These are phyloP conservation scores for Neoarius graeffei DNA, from an alignment of 2,113 vertebrate genomes.

Conservation along the genomic window DNA sequence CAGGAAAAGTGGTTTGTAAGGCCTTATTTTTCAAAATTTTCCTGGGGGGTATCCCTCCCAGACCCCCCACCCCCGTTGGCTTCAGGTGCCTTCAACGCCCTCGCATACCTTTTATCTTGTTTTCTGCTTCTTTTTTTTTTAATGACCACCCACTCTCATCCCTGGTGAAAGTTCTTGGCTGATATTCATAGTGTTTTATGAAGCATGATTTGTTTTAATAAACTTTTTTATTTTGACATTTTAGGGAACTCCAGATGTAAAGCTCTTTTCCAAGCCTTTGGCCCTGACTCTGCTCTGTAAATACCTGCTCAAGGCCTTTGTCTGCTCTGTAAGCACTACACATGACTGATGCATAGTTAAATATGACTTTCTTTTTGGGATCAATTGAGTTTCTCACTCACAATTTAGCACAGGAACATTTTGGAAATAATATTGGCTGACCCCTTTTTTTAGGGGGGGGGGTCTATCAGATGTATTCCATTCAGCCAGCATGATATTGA, in stretches of 20 bases:
- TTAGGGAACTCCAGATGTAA: constrained; percentile 91
- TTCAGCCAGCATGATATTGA: too few relatives aligned
- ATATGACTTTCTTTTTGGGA: not conserved
- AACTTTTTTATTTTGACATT: not conserved
- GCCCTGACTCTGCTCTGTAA: constrained; percentile 88
- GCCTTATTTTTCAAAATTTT: too few relatives aligned
- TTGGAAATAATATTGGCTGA: too few relatives aligned
- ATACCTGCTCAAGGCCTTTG: constrained; percentile 89
- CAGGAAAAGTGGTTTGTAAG: too few relatives aligned
- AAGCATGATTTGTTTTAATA: not conserved
- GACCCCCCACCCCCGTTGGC: too few relatives aligned
- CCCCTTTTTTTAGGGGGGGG: too few relatives aligned
- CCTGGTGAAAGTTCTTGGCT: not conserved
- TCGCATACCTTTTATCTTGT: too few relatives aligned
- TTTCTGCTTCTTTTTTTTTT: too few relatives aligned
- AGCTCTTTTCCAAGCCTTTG: constrained; percentile 89
- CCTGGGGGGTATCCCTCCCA: too few relatives aligned
- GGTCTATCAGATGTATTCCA: too few relatives aligned
- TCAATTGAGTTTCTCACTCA: not conserved
- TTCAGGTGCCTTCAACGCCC: too few relatives aligned
- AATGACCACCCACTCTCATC: too few relatives aligned
- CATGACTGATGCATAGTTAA: not conserved
- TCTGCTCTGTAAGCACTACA: constrained; percentile 83
- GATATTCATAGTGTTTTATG: not conserved
- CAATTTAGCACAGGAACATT: not conserved